Evolutionary conservation across 1,140 invertebrate species (phyloP).

Genomic region (Lerema accius): DNA sequence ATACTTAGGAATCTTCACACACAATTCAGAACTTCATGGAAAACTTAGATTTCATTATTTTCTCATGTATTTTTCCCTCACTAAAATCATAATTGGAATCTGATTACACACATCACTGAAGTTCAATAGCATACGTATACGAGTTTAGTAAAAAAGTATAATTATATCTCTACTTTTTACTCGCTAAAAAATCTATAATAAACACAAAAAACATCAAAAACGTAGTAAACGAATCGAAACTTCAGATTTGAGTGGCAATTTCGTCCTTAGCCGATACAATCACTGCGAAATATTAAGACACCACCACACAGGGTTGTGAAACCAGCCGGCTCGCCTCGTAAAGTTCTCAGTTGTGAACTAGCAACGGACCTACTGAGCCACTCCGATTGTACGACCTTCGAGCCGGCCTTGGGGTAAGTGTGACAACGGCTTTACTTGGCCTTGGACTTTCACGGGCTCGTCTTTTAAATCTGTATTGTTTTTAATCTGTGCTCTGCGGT

Average conservation of each 20-base stretch:
- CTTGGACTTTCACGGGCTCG: conserved; percentile 38
- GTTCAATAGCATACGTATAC: too few species aligned
- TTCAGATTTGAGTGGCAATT: conserved; percentile 22
- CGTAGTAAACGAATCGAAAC: conserved; percentile 21
- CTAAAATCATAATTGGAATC: too few species aligned
- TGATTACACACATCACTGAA: too few species aligned
- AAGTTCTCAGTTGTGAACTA: conserved; percentile 63
- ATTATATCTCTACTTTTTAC: too few species aligned
- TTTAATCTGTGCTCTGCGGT: conserved; percentile 3
- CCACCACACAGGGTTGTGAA: conserved; percentile 65
- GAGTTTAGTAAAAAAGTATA: too few species aligned
- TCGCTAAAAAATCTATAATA: too few species aligned
- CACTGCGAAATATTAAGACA: conserved; percentile 55
- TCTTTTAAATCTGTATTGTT: conserved; percentile 7
- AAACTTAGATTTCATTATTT: too few species aligned
- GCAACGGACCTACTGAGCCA: conserved; percentile 56
- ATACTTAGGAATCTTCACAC: too few species aligned
- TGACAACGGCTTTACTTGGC: conserved; percentile 55
- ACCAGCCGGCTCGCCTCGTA: conserved; percentile 40
- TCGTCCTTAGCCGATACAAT: conserved; percentile 55
- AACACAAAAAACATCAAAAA: conserved; percentile 5
- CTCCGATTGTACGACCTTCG: conserved; percentile 54
- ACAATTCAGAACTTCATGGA: too few species aligned
- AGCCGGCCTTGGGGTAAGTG: conserved; percentile 71
- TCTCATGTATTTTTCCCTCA: too few species aligned